These are phyloP conservation scores for Pharmacophagus antenor DNA, from an alignment of 2,888 invertebrate species.

Conservation along the genomic window DNA sequence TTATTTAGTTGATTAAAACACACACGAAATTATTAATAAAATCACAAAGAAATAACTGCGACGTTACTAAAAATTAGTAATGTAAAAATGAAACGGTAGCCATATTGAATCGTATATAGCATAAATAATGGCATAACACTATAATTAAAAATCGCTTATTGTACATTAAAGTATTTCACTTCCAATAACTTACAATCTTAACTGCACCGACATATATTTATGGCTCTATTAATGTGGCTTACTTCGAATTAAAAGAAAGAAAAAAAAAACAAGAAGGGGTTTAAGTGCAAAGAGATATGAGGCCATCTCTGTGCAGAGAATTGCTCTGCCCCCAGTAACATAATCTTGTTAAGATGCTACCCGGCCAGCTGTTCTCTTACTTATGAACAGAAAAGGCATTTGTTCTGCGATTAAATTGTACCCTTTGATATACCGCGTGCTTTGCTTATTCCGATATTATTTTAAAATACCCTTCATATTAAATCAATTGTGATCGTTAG, in stretches of 20 bases:
- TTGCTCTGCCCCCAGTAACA: conserved; percentile 38
- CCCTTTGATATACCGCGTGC: conserved; percentile 7
- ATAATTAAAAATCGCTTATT: no score
- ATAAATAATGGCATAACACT: no score
- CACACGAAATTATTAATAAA: no score
- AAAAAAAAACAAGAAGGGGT: conserved; percentile 18
- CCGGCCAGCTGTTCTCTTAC: conserved; percentile 41
- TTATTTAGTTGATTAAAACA: no score
- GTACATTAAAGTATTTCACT: not conserved
- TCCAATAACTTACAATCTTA: not conserved
- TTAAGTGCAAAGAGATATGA: conserved; percentile 38
- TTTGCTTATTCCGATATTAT: conserved; percentile 4
- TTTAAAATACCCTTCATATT: conserved; percentile 13
- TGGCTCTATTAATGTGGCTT: conserved; percentile 13
- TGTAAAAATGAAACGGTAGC: no score
- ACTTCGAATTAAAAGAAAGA: conserved; percentile 14
- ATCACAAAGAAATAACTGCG: no score
- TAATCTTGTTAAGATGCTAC: conserved; percentile 46
- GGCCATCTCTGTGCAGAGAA: conserved; percentile 37
- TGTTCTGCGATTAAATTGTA: conserved; percentile 28
- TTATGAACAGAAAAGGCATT: conserved; percentile 33
- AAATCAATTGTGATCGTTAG: not conserved
- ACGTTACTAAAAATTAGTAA: no score
- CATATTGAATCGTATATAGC: no score
- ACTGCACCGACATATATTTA: not conserved